Conservation (phyloP, 2,888 invertebrate species). For the Stenolophus ochropezus region DNA sequence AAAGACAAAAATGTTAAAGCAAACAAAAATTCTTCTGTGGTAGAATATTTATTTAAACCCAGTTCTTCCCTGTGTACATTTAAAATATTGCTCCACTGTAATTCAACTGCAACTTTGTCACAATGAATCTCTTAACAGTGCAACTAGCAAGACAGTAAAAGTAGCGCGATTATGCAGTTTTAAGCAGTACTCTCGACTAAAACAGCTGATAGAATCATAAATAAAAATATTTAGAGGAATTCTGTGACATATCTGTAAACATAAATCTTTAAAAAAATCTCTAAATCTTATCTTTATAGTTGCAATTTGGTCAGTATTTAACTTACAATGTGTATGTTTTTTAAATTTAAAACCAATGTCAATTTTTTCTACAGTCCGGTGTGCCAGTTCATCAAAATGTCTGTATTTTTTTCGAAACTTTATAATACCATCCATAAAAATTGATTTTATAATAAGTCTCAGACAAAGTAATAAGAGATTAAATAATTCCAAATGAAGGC, state of each 20-base stretch:
- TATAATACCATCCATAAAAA: background rate
- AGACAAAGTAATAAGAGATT: background rate
- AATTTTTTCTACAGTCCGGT: background rate
- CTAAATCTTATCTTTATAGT: background rate
- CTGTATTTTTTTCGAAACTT: background rate
- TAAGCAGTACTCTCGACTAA: background rate
- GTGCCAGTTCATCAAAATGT: background rate
- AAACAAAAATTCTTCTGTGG: background rate
- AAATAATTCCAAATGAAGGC: conserved; percentile 2
- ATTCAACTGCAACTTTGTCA: background rate
- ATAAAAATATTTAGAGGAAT: background rate
- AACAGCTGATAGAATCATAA: background rate
- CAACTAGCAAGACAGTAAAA: background rate
- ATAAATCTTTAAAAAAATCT: background rate
- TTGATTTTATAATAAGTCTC: background rate
- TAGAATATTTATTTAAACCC: background rate
- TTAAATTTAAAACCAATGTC: background rate
- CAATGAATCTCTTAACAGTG: too few species aligned
- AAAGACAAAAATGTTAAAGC: background rate
- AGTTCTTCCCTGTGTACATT: background rate
- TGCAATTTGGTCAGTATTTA: background rate
- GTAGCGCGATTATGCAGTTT: background rate
- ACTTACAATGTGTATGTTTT: background rate
- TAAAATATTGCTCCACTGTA: background rate
- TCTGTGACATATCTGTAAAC: background rate